Evolutionary conservation across 2,888 invertebrate genomes (phyloP).

Genomic region (Hypomecis atomaria): DNA sequence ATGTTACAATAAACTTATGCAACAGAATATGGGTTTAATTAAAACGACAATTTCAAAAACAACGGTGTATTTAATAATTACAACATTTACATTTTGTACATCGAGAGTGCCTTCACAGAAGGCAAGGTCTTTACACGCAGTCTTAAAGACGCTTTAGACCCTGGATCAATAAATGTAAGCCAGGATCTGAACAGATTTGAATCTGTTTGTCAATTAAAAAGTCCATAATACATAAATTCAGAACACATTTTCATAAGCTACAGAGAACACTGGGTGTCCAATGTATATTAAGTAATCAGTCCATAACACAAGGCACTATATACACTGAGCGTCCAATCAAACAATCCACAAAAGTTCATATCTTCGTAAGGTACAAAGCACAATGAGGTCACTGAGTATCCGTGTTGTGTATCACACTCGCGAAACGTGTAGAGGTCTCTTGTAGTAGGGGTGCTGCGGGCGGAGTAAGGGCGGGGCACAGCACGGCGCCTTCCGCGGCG

Average conservation of each 20-base stretch:
- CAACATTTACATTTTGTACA: slow-evolving; percentile 77
- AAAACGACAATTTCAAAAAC: slow-evolving; percentile 64
- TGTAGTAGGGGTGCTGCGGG: slow-evolving; percentile 70
- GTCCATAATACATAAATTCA: no score
- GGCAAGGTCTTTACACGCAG: slow-evolving; percentile 57
- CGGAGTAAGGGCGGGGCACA: slow-evolving; percentile 71
- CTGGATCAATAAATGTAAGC: no score
- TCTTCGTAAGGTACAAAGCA: no score
- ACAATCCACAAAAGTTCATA: no score
- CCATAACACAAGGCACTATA: no score
- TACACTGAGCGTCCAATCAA: no score
- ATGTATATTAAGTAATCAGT: neutral
- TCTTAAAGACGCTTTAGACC: neutral
- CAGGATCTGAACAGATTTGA: no score
- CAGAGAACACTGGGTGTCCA: neutral
- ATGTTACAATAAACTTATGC: slow-evolving; percentile 72
- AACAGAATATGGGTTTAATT: slow-evolving; percentile 39
- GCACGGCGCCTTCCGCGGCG: slow-evolving; percentile 73
- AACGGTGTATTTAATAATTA: slow-evolving; percentile 74
- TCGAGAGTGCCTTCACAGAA: slow-evolving; percentile 81
- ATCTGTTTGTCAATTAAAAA: no score
- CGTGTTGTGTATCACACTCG: slow-evolving; percentile 61
- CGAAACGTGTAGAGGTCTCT: slow-evolving; percentile 76
- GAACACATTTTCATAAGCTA: neutral
- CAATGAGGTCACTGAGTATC: neutral